A percentile compares a stretch with the other conserved stretches of the same genome.
Conservation (phyloP, 1,140 invertebrate species). For the Macrotrachela quadricornifera region DNA sequence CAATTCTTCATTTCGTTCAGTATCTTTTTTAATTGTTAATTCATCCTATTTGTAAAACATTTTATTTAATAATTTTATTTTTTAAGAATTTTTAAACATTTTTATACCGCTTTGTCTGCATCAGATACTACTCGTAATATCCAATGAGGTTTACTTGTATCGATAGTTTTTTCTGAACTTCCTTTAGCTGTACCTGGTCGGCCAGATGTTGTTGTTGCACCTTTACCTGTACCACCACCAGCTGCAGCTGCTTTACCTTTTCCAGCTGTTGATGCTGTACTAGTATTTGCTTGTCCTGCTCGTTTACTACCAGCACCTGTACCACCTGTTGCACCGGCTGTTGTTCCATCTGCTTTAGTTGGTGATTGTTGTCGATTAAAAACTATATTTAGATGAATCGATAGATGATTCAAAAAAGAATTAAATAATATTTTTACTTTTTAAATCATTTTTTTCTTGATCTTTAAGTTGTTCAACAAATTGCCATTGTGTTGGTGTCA, state of each 20-base stretch:
- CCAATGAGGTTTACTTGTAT: conserved; percentile 25
- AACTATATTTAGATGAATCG: neutral
- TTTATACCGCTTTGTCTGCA: conserved; percentile 11
- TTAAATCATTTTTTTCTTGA: conserved; percentile 26
- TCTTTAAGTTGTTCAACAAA: conserved; percentile 28
- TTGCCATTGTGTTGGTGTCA: conserved; percentile 22
- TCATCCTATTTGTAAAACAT: conserved; percentile 17
- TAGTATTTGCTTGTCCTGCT: no score
- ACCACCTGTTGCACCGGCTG: neutral
- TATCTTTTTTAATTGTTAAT: conserved; percentile 28
- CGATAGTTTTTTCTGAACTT: conserved; percentile 11
- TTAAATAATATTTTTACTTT: conserved; percentile 8
- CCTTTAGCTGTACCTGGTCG: no score
- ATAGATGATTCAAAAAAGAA: no score
- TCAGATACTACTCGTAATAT: conserved; percentile 23
- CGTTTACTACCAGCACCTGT: no score
- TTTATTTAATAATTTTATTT: no score
- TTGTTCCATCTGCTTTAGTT: neutral
- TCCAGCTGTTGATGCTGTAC: no score
- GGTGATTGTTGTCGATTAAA: neutral
- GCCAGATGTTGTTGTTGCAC: no score
- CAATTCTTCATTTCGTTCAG: conserved; percentile 27
- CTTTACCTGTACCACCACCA: no score
- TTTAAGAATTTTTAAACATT: no score
- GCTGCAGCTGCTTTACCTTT: no score